phyloP scores from a whole-genome alignment of 2,797 vertebrate genomes.

The Trachurus trachurus region DNA sequence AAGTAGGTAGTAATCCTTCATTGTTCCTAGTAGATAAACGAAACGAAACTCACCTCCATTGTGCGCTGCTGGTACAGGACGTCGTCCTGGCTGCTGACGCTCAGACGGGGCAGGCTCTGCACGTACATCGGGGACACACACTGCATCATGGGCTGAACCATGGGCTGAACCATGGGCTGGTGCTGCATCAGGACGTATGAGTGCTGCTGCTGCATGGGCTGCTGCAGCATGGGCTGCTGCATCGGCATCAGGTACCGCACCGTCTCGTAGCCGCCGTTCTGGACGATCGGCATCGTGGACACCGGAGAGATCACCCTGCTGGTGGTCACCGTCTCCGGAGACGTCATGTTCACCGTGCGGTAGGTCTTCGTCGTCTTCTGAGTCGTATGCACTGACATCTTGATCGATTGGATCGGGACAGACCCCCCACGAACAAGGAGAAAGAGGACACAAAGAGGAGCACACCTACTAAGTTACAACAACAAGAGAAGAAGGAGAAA shows the following conservation, averaged over 20 bases:
- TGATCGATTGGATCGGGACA: background rate
- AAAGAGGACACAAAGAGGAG: too few relatives aligned
- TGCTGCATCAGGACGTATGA: slow-evolving; percentile 70
- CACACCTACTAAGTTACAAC: background rate
- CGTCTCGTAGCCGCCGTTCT: slow-evolving; percentile 71
- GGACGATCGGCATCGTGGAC: slow-evolving; percentile 49
- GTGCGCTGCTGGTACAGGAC: slow-evolving; percentile 35
- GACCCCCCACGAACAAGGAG: background rate
- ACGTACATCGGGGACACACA: slow-evolving; percentile 78
- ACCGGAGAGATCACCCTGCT: slow-evolving; percentile 42
- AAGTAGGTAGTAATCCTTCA: too few relatives aligned
- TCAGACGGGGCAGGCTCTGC: slow-evolving; percentile 63
- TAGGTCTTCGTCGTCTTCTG: slow-evolving; percentile 43
- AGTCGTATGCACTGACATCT: slow-evolving; percentile 57
- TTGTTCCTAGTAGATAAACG: too few relatives aligned
- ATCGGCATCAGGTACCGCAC: slow-evolving; percentile 85
- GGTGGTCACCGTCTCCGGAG: slow-evolving; percentile 53
- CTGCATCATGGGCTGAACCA: slow-evolving; percentile 56
- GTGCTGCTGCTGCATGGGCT: slow-evolving; percentile 52
- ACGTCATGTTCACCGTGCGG: background rate
- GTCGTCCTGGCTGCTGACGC: slow-evolving; percentile 76
- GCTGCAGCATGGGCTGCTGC: slow-evolving; percentile 75
- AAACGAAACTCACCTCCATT: slow-evolving; percentile 53
- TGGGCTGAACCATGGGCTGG: slow-evolving; percentile 52
- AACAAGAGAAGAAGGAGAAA: background rate